Evolutionary conservation across 2,797 vertebrate genomes (phyloP).

Genomic region (Sylvia borin): DNA sequence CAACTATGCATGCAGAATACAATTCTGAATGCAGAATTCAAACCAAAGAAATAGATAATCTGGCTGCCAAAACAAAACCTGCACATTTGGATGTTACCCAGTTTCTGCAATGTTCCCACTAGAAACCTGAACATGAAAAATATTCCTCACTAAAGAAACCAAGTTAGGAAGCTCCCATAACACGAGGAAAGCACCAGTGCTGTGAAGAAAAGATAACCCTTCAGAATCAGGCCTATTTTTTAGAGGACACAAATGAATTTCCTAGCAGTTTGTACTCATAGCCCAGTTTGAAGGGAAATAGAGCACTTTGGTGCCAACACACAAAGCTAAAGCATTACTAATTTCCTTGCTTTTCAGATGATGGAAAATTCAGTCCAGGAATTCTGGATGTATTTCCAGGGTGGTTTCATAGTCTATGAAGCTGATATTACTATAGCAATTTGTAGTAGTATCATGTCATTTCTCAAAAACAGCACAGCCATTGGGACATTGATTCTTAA

Average conservation of each 20-base stretch:
- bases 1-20: background rate
- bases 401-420: background rate
- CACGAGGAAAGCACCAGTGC: background rate
- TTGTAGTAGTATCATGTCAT: background rate
- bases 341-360: background rate
- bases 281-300: background rate
- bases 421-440: background rate
- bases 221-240: background rate
- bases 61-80: background rate
- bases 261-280: background rate
- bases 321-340: background rate
- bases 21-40: conserved; percentile 44
- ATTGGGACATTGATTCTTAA: background rate
- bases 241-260: background rate
- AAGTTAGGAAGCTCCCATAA: background rate
- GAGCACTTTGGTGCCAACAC: background rate
- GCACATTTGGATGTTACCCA: background rate
- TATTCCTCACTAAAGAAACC: background rate
- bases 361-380: background rate
- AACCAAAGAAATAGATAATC: conserved; percentile 16
- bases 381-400: background rate
- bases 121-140: background rate
- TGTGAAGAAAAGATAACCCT: background rate
- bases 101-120: background rate
- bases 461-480: background rate